phyloP scores from a whole-genome alignment of 2,888 invertebrate species.

The Cheilosia variabilis region DNA sequence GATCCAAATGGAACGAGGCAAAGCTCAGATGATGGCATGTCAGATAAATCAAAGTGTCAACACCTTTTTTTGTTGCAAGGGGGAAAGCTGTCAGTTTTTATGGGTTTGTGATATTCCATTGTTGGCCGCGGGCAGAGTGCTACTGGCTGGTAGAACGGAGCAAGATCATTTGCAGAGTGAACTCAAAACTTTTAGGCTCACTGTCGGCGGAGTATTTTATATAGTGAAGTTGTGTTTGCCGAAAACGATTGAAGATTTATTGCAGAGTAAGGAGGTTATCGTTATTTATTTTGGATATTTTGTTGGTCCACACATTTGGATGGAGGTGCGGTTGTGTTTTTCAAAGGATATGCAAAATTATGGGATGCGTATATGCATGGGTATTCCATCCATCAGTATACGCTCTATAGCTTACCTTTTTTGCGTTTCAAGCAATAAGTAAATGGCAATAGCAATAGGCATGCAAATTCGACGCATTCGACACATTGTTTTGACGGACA shows the following conservation, averaged over 20 bases:
- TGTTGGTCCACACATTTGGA: not conserved
- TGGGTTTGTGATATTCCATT: conserved; percentile 64
- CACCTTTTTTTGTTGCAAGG: conserved; percentile 82
- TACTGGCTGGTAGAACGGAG: not conserved
- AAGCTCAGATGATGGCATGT: conserved; percentile 81
- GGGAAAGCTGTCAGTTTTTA: conserved; percentile 81
- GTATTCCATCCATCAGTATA: no score
- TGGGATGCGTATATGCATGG: no score
- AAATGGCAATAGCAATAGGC: no score
- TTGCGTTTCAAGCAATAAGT: no score
- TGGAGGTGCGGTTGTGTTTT: no score
- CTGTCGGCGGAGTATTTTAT: conserved; percentile 52
- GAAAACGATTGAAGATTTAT: conserved; percentile 27
- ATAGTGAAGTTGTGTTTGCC: conserved; percentile 4
- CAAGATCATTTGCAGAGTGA: conserved; percentile 27
- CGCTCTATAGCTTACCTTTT: no score
- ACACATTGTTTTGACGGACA: no score
- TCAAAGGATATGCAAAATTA: not conserved
- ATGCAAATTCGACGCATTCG: no score
- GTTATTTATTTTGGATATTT: conserved; percentile 1
- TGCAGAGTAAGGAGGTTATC: conserved; percentile 4
- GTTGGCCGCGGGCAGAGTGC: conserved; percentile 36
- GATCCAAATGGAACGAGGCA: conserved; percentile 67
- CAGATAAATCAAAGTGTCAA: conserved; percentile 84
- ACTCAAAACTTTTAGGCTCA: conserved; percentile 5